Evolutionary conservation across 2,113 vertebrate genomes (phyloP).

Genomic region (Cryptotis parvus): DNA sequence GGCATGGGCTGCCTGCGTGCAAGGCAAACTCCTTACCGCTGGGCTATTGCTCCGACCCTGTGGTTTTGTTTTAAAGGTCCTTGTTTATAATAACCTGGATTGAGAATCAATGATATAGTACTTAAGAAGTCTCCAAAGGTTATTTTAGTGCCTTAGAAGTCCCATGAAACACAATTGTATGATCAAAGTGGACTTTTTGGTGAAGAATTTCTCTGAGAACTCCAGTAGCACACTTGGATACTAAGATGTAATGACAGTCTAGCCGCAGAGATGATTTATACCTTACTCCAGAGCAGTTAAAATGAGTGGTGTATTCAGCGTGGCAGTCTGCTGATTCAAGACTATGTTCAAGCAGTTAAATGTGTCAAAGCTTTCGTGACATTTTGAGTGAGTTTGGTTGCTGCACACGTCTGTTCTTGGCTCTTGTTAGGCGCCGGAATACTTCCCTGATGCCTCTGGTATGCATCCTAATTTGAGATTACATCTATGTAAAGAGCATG

Average conservation of each 20-base stretch:
- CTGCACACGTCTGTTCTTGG: neutral
- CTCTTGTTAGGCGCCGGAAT: neutral
- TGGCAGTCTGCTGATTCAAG: neutral
- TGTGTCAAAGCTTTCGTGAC: neutral
- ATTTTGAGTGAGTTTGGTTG: constrained; percentile 8
- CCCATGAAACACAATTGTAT: constrained; percentile 20
- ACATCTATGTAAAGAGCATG: neutral
- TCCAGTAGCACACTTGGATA: neutral
- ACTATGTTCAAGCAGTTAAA: neutral
- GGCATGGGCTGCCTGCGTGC: no score
- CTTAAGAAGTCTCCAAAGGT: constrained; percentile 21
- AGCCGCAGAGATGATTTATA: constrained; percentile 5
- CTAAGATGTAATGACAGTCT: neutral
- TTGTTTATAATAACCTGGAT: neutral
- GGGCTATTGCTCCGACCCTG: no score
- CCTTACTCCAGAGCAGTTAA: neutral
- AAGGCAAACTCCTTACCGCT: no score
- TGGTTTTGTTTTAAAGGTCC: neutral
- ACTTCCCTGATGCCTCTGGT: neutral
- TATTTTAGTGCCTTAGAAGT: constrained; percentile 69
- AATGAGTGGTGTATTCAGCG: neutral
- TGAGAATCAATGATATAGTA: neutral
- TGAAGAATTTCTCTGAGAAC: neutral
- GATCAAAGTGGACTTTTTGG: constrained; percentile 29
- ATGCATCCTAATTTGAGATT: constrained; percentile 29